Evolutionary conservation across 2,113 vertebrate genomes (phyloP).

Genomic region (Hippocampus mohnikei): DNA sequence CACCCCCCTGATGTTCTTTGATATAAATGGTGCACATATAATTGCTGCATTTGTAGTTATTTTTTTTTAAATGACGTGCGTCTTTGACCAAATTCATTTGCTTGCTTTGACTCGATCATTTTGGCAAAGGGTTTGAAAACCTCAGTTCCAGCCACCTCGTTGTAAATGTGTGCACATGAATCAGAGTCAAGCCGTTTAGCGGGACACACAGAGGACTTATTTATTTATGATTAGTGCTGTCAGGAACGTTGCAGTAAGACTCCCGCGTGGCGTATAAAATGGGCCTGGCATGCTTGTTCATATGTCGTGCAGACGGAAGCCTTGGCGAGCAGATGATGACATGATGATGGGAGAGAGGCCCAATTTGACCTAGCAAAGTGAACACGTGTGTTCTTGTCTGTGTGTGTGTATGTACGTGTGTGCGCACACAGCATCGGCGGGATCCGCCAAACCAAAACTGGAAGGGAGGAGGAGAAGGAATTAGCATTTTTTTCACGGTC

Average conservation of each 20-base stretch:
- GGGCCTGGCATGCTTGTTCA: not conserved
- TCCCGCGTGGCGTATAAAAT: not conserved
- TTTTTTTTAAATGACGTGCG: not conserved
- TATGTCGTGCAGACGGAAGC: not conserved
- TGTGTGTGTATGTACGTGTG: slow-evolving; percentile 12
- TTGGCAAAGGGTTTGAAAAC: too few relatives aligned
- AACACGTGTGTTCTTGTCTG: not conserved
- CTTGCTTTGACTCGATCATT: too few relatives aligned
- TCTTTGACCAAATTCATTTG: not conserved
- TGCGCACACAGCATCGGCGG: slow-evolving; percentile 7
- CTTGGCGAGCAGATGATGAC: slow-evolving; percentile 22
- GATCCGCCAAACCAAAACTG: slow-evolving; percentile 7
- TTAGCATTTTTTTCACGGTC: slow-evolving; percentile 30
- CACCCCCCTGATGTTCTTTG: too few relatives aligned
- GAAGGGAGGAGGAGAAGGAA: slow-evolving; percentile 9
- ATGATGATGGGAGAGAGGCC: slow-evolving; percentile 33
- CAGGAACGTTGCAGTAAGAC: slow-evolving; percentile 15
- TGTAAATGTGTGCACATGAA: not conserved
- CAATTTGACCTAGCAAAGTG: slow-evolving; percentile 30
- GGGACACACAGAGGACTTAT: slow-evolving; percentile 4
- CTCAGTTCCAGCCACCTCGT: not conserved
- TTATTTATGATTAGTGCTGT: slow-evolving; percentile 32
- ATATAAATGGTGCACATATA: too few relatives aligned
- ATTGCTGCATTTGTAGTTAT: too few relatives aligned
- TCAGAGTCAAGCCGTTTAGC: not conserved